A percentile compares a stretch with the other conserved stretches of the same genome.
phyloP scores from a whole-genome alignment of 30 jellyfish, hydroid and myxozoan genomes.

The Phacellophora camtschatica region DNA sequence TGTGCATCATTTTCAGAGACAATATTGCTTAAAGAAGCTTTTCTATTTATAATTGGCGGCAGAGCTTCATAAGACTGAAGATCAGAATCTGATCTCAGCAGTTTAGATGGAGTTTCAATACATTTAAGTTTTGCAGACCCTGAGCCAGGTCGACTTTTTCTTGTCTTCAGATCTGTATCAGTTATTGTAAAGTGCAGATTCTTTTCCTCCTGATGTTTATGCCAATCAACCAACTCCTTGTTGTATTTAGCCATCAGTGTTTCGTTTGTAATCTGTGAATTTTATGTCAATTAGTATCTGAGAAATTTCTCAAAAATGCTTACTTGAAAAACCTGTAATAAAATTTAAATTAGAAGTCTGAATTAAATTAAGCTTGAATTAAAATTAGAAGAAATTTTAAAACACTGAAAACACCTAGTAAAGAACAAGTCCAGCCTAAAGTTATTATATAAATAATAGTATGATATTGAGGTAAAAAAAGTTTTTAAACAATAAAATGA shows the following conservation, averaged over 20 bases:
- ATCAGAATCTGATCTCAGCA: constrained; percentile 49
- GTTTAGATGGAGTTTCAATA: background rate
- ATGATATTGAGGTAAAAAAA: background rate
- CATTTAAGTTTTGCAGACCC: constrained; percentile 41
- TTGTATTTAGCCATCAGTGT: constrained; percentile 75
- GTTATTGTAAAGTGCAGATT: constrained; percentile 78
- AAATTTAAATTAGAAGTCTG: too few relatives aligned
- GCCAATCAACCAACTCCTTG: constrained; percentile 57
- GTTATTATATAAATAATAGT: background rate
- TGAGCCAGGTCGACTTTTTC: constrained; percentile 21
- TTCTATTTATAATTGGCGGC: constrained; percentile 57
- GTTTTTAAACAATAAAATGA: background rate
- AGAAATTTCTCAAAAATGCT: too few relatives aligned
- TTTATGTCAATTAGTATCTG: too few relatives aligned
- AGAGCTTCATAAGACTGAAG: constrained; percentile 53
- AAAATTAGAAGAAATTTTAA: too few relatives aligned
- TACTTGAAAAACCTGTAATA: too few relatives aligned
- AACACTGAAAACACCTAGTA: too few relatives aligned
- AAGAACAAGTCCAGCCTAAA: background rate
- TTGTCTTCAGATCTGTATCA: constrained; percentile 30
- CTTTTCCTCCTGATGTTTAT: constrained; percentile 62
- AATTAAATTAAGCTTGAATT: too few relatives aligned
- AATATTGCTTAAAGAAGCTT: background rate
- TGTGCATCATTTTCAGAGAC: background rate
- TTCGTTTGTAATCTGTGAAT: constrained; percentile 80